phyloP scores from a whole-genome alignment of 2,888 invertebrate species.

The Oeneis ivallda region DNA sequence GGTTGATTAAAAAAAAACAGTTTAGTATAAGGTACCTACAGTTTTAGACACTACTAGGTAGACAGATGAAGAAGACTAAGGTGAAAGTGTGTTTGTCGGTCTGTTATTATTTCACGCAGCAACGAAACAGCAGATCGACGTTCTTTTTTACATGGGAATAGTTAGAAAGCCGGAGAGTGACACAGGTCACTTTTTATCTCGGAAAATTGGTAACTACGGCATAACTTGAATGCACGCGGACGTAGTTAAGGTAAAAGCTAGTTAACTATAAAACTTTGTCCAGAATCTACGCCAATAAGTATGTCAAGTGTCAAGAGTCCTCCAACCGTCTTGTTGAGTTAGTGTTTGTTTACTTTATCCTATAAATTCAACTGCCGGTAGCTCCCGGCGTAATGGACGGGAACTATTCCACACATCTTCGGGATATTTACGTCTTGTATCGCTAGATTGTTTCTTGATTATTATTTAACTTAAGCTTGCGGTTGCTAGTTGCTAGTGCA shows the following conservation, averaged over 20 bases:
- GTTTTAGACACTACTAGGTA: too few relatives aligned
- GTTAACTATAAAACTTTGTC: conserved; percentile 1
- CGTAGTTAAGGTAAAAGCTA: too few relatives aligned
- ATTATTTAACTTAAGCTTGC: conserved; percentile 15
- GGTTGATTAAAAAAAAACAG: too few relatives aligned
- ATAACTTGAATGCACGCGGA: background rate
- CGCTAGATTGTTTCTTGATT: conserved; percentile 19
- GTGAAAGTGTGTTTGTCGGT: too few relatives aligned
- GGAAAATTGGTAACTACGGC: too few relatives aligned
- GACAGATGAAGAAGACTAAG: too few relatives aligned
- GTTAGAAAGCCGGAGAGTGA: too few relatives aligned
- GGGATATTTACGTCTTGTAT: conserved; percentile 18
- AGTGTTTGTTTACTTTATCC: conserved; percentile 48
- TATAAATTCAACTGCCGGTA: conserved; percentile 66
- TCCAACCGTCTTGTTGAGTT: conserved; percentile 27
- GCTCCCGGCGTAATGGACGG: conserved; percentile 47
- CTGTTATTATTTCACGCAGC: too few relatives aligned
- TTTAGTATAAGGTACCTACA: too few relatives aligned
- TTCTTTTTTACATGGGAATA: too few relatives aligned
- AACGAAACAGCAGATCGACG: too few relatives aligned
- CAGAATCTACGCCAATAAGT: conserved; percentile 30
- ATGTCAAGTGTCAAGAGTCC: conserved; percentile 34
- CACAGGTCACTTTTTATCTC: too few relatives aligned
- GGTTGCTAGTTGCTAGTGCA: background rate
- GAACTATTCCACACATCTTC: conserved; percentile 47